phyloP scores from a whole-genome alignment of 1,140 invertebrate species.

The Gonatopus flavifemur region DNA sequence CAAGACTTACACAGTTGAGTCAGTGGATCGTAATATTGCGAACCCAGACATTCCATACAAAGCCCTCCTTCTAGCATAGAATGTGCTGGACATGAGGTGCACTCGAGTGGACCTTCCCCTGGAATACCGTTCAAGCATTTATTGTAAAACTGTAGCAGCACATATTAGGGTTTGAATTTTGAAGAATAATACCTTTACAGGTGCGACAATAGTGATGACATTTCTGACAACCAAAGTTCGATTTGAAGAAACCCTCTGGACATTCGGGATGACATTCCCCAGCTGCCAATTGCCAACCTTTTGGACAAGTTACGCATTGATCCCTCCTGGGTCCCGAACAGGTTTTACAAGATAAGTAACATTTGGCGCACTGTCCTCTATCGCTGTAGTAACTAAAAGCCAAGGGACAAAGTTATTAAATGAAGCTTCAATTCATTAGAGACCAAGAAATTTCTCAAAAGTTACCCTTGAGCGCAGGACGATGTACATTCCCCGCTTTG shows the following conservation, averaged over 20 bases:
- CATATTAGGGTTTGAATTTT: not conserved
- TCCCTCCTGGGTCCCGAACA: slow-evolving; percentile 77
- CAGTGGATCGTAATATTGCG: slow-evolving; percentile 72
- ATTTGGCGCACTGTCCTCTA: slow-evolving; percentile 76
- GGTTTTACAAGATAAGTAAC: slow-evolving; percentile 80
- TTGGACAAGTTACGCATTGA: slow-evolving; percentile 81
- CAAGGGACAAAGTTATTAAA: not conserved
- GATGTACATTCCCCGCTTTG: slow-evolving; percentile 79
- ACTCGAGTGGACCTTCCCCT: slow-evolving; percentile 72
- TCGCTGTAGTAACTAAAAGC: slow-evolving; percentile 77
- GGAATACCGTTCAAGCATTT: slow-evolving; percentile 8
- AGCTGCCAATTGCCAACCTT: slow-evolving; percentile 73
- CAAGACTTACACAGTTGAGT: slow-evolving; percentile 70
- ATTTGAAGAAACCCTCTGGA: slow-evolving; percentile 80
- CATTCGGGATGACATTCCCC: slow-evolving; percentile 82
- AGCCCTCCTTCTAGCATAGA: slow-evolving; percentile 74
- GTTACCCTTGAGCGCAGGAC: slow-evolving; percentile 68
- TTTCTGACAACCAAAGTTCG: slow-evolving; percentile 76
- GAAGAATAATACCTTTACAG: slow-evolving; percentile 69
- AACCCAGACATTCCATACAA: slow-evolving; percentile 72
- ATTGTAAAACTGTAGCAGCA: not conserved
- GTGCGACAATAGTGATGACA: slow-evolving; percentile 83
- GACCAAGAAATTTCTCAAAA: slow-evolving; percentile 10
- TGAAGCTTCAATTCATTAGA: too few species aligned
- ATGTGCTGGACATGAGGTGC: slow-evolving; percentile 70